Percentiles rank a stretch among this genome's conserved stretches.
Conservation (phyloP, 1,140 invertebrate genomes). For the Ceratoteleas bidentatus region DNA sequence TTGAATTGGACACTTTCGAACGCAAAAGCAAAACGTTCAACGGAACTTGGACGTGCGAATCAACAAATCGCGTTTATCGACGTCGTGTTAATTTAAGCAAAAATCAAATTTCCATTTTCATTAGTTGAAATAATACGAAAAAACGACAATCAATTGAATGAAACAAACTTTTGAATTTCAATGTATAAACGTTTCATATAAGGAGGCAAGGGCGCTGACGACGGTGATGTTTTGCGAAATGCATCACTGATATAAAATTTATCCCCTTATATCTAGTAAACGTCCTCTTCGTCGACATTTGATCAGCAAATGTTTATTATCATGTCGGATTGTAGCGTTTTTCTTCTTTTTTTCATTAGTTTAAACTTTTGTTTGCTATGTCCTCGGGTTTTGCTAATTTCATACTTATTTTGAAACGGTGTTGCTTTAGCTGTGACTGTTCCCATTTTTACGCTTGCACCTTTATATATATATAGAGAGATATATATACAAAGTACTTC, state of each 20-base stretch:
- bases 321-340: conserved; percentile 34
- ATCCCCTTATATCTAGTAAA: conserved; percentile 77
- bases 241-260: conserved; percentile 80
- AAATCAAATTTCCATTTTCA: too few relatives aligned
- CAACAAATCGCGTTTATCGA: too few relatives aligned
- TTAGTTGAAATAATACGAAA: too few relatives aligned
- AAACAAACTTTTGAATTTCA: not conserved
- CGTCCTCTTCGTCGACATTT: conserved; percentile 70
- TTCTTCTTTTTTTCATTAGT: conserved; percentile 9
- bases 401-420: conserved; percentile 74
- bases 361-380: conserved; percentile 14
- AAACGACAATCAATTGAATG: too few relatives aligned
- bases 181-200: not conserved
- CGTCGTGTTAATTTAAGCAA: too few relatives aligned
- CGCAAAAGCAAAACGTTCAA: too few relatives aligned
- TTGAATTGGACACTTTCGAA: too few relatives aligned
- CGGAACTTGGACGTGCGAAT: too few relatives aligned
- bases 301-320: conserved; percentile 47
- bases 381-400: conserved; percentile 15
- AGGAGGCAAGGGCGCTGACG: conserved; percentile 66
- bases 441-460: conserved; percentile 34
- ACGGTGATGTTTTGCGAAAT: conserved; percentile 72
- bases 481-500: conserved; percentile 78
- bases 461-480: conserved; percentile 64
- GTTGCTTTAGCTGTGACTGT: conserved; percentile 66